Conservation (phyloP, 2,888 invertebrate species). For the Ecliptopera silaceata region DNA sequence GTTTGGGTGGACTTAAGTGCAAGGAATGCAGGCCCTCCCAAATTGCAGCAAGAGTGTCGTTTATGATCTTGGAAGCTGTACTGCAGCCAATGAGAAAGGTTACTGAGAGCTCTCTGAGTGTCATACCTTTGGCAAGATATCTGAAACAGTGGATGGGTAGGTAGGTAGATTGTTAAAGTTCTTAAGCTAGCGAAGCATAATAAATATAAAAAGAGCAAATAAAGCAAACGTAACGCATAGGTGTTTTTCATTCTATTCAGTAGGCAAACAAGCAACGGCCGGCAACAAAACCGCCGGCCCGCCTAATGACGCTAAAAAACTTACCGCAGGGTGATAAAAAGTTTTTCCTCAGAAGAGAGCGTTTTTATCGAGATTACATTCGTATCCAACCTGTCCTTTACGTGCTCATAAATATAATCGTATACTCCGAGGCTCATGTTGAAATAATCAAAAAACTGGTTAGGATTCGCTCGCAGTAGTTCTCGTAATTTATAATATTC, state of each 20-base stretch:
- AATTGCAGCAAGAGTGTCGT: slow-evolving; percentile 19
- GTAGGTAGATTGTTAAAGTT: no score
- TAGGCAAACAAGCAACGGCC: no score
- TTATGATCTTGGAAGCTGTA: slow-evolving; percentile 22
- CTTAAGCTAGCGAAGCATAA: no score
- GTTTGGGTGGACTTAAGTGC: slow-evolving; percentile 20
- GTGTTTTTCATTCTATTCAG: no score
- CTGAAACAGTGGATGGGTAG: slow-evolving; percentile 29
- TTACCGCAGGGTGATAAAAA: slow-evolving; percentile 32
- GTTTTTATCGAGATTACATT: slow-evolving; percentile 10
- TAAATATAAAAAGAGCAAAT: background rate
- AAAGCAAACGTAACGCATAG: no score
- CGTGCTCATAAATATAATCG: slow-evolving; percentile 31
- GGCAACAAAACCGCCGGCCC: no score
- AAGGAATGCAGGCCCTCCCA: slow-evolving; percentile 16
- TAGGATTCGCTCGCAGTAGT: slow-evolving; percentile 14
- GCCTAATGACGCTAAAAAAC: background rate
- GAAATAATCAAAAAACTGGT: slow-evolving; percentile 23
- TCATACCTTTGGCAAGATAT: slow-evolving; percentile 27
- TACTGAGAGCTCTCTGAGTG: slow-evolving; percentile 21
- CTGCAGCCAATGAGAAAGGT: slow-evolving; percentile 14
- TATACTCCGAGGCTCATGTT: slow-evolving; percentile 25
- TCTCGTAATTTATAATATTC: slow-evolving; percentile 18
- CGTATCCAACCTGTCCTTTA: slow-evolving; percentile 19
- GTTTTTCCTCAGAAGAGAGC: slow-evolving; percentile 27